Conservation (phyloP, 1,140 invertebrate species). For the Drosophila melanogaster region DNA sequence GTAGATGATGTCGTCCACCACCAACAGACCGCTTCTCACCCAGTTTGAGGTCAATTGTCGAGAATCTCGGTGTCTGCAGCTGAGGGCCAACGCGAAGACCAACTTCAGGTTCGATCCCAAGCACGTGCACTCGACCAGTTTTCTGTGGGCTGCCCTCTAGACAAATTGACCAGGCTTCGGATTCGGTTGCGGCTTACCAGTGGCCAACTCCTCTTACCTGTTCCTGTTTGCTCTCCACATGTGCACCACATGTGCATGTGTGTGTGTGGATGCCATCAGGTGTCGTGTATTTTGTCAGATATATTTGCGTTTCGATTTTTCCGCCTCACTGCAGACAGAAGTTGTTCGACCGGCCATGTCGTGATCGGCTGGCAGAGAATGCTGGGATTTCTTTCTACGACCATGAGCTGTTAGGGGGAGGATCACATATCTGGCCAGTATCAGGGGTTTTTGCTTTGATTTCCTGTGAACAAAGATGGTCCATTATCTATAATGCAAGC, state of each 20-base stretch:
- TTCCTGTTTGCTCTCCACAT: conserved; percentile 36
- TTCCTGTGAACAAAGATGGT: conserved; percentile 38
- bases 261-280: conserved; percentile 61
- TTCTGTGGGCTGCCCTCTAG: conserved; percentile 59
- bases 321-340: conserved; percentile 52
- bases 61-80: conserved; percentile 12
- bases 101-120: conserved; percentile 19
- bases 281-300: conserved; percentile 79
- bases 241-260: background rate
- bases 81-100: conserved; percentile 2
- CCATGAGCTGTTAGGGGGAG: conserved; percentile 37
- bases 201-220: conserved; percentile 36
- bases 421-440: conserved; percentile 30
- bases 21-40: conserved; percentile 3
- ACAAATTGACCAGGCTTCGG: conserved; percentile 66
- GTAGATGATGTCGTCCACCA: conserved; percentile 19
- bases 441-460: conserved; percentile 31
- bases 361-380: conserved; percentile 38
- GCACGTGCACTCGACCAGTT: conserved; percentile 69
- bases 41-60: conserved; percentile 76
- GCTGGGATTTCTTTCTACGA: conserved; percentile 15
- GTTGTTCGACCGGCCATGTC: conserved; percentile 51
- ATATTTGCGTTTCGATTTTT: conserved; percentile 76
- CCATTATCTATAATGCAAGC: conserved; percentile 15
- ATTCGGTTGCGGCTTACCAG: conserved; percentile 40